Evolutionary conservation across 2,797 vertebrate genomes (phyloP), one percentile per base, ranked within the genome.

Genomic region (Argentina silus): DNA sequence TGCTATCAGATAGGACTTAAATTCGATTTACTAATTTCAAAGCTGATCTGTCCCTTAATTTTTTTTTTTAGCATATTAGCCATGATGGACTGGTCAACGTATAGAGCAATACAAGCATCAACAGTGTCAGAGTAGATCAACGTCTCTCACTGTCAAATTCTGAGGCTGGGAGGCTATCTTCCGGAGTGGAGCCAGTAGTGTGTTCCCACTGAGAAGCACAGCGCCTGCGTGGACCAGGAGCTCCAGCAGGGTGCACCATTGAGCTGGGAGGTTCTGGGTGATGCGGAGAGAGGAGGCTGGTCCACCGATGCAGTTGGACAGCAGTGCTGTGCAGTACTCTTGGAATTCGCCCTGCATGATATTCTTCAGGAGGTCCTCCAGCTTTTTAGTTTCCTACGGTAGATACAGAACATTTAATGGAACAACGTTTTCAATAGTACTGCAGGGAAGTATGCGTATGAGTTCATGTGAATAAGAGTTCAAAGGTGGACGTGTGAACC

Each of bases 141-240:
- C n/a, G n/a, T n/a, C n/a, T n/a, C 78, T 81, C 69, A 94, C 93
- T 19, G 2, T 77, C 21, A 82, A 84, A 0, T 67, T 81, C n/a
- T 82, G 83, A 2, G 91, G 85, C 60, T 86, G 78, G 65, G 73
- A 85, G 61, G 91, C 90, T 0, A 93, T 90, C 63, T 78, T 87
- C 42, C 51, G 0, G 0, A 94, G 88, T n/a, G 92, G 91, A 62
- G 1, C 11, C 55, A 93, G 77, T 0, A 93, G 70, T 17, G 4
- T 2, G 6, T 23, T 87, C 11, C 78, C 80, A 76, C 73, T 85
- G 70, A 90, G 85, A 17, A 94, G 83, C 70, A 93, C 88, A 3
- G 89, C 83, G 60, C 75, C 78, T 62, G 90, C 83, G 27, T 94
- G 93, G 51, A 94, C 88, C 79, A 94, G 80, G 63, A 93, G 86